Base-by-base conservation (phyloP, 2,797 vertebrate genomes). In the Moxostoma hubbsi region DNA sequence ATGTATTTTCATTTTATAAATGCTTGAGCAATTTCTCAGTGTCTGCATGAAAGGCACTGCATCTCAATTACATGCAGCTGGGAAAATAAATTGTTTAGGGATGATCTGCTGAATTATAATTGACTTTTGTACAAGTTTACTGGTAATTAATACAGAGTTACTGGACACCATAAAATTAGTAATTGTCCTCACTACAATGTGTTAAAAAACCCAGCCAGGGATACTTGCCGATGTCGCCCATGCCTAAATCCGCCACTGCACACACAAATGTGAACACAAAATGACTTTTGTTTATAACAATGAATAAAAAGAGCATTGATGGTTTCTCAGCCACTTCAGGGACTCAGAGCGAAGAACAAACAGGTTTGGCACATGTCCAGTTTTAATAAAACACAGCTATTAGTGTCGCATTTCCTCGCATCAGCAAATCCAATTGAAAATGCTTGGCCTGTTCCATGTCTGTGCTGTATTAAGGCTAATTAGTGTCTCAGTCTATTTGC, bases 1-100 rank as follows among this genome's bases (percentile, higher is more conserved):
- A 90, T 93, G 92, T 93, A 94, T 93, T 89, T 89, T 90, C 89
- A 90, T 94, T 94, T 93, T 91, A 92, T 92, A 93, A 93, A 93
- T 91, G 91, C 90, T 85, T 85, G 88, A 88, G 91, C 91, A 92
- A 90, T 92, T 89, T 91, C 90, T 87, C 90, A 86, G 88, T 79
- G 86, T 83, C 85, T 86, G 88, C 84, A 63, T 80, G 73, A 90
- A 92, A 88, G 81, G 88, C 84, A 66, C 90, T 90, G 89, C 83
- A 85, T 93, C 90, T 92, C 88, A 88, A 92, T 93, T 88, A 90
- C 82, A 66, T 12, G 47, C 66, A 66, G 43, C 11, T 67, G 51
- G 51, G 83, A 82, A 82, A 87, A 81, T 59, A 64, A 73, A 90
- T 90, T 83, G 87, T 88, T 88, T 86, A 84, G 9, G 73, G 85